Evolutionary conservation across 2,113 vertebrate species (phyloP), one percentile per base, ranked within the genome.

Genomic region (Pseudorasbora parva): DNA sequence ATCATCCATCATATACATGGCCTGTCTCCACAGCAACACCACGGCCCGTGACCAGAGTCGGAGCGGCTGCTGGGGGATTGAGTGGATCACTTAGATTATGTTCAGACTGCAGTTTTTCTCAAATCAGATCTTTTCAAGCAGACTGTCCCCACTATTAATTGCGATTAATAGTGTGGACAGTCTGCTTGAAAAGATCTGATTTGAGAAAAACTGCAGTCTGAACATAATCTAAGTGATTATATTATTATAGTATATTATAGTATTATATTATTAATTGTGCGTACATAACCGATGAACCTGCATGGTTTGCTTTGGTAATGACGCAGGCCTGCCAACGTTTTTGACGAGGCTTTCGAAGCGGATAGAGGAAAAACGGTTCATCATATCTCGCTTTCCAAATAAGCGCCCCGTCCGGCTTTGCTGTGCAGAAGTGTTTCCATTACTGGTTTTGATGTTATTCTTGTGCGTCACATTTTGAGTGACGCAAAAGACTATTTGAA

Each of bases 1-100:
- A 59, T 85, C 86, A 89, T 91, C 86, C 83, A 87, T 91, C 88
- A 88, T 81, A 82, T 47, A 25, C 81, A 77, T 25, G 64, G 75
- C 85, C 68, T 83, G 75, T 87, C 62, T 37, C 75, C 73, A 75
- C 78, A 21, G 83, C 82, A 84, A 84, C 66, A 12, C 59, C 83
- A 80, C 25, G 51, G 85, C 41, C 78, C 30, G 33, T 78, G 82
- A 86, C 80, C 54, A 71, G 68, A 51, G 57, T 45, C 21, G 62
- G 60, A 23, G 72, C 37, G 8, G 45, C 71, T 60, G 75, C 17
- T 51, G 78, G 45, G 33, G 49, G 30, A 54, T 68, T 75, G 59
- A 47, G 59, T 11, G 17, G 11, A 81, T 64, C 56, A 33, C 60
- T 78, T 57, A 43, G 71, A 17, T 3, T 21, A 54, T 54, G 14